Evolutionary conservation across 2,888 invertebrate species (phyloP).

Genomic region (Tachystola acroxantha): DNA sequence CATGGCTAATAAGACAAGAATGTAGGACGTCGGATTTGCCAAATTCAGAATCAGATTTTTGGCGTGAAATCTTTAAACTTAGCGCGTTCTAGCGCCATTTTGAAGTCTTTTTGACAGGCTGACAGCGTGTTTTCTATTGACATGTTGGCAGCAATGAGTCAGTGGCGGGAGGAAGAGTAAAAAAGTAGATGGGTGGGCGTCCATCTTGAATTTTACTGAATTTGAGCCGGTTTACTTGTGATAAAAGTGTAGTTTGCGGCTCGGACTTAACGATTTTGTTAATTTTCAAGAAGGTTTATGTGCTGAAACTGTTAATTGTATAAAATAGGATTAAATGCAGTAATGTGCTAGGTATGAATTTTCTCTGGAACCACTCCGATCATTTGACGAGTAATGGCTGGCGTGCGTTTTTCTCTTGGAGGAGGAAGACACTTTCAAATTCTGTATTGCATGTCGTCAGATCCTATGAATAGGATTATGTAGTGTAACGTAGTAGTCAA

Average conservation of each 20-base stretch:
- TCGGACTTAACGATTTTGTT: conserved; percentile 60
- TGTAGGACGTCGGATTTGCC: no score
- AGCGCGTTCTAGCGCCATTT: no score
- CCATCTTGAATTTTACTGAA: conserved; percentile 88
- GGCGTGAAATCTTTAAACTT: no score
- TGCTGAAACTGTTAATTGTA: conserved; percentile 62
- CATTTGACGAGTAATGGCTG: conserved; percentile 82
- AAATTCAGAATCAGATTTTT: no score
- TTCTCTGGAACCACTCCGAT: conserved; percentile 64
- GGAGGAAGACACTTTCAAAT: conserved; percentile 78
- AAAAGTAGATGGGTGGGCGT: conserved; percentile 81
- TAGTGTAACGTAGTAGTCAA: neutral
- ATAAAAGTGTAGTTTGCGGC: conserved; percentile 74
- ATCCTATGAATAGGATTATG: conserved; percentile 36
- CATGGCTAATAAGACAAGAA: no score
- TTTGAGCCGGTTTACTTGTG: conserved; percentile 85
- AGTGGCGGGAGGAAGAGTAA: conserved; percentile 29
- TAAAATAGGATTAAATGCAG: conserved; percentile 80
- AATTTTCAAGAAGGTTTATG: conserved; percentile 68
- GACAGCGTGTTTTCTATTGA: no score
- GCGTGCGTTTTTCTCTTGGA: conserved; percentile 81
- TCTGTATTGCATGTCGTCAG: conserved; percentile 54
- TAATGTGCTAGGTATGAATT: conserved; percentile 85
- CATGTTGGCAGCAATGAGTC: no score
- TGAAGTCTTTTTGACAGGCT: no score